Evolutionary conservation across 1,140 invertebrate genomes (phyloP), one percentile per base, ranked within the genome.

Genomic region (Pseudomyrmex flavicornis): DNA sequence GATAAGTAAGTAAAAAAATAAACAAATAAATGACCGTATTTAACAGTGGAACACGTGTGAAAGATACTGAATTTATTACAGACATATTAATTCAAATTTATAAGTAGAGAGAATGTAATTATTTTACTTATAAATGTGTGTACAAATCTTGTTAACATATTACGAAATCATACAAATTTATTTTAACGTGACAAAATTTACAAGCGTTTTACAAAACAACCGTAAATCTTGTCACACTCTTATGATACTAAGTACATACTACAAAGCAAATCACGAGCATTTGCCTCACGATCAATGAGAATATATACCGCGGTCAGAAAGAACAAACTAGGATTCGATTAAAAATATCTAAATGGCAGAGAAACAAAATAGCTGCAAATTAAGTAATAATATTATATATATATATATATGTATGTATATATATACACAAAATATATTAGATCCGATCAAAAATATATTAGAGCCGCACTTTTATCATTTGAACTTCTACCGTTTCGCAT

Each of bases 51-150:
- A 35, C 35, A 35, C 5, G 35, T 35, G 4, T 35, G 35, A 7
- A 35, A 35, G 35, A 35, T 35, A 35, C 35, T 35, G 35, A 35
- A 35, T 35, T 35, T 35, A 35, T 7, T 35, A 35, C 35, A 35
- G 35, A 35, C 35, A 35, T 35, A 35, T 35, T 35, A 35, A 35
- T 35, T 35, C 5, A 35, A 35, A 35, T 35, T 35, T 35, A 35
- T 35, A 35, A 35, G 35, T 35, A 35, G 35, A 35, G 35, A 35
- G 35, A 35, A 35, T 7, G 35, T 7, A 35, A 35, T 35, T 5
- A 35, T 70, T 79, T 79, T 79, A 79, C 70, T 79, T 58, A 44
- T 8, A 79, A 58, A 69, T 79, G 56, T 79, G 13, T 12, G 15
- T 69, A 79, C 69, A 79, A 46, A 70, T 80, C 12, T 66, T 48